Percentiles rank a stretch among this genome's conserved stretches.
phyloP scores from a whole-genome alignment of 1,140 invertebrate species.

The Drosophila parvula region DNA sequence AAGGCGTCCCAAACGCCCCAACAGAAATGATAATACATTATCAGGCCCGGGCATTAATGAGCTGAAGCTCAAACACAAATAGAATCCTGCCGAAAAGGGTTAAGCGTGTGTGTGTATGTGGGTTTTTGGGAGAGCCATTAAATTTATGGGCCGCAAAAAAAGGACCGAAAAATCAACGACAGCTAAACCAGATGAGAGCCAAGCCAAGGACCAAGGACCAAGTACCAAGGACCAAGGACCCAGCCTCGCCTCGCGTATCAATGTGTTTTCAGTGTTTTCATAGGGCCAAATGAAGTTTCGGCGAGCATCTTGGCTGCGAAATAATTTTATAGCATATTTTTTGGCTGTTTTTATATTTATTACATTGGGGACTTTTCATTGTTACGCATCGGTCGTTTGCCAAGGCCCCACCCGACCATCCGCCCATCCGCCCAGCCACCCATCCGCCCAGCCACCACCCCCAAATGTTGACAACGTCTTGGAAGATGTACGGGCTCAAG shows the following conservation, averaged over 20 bases:
- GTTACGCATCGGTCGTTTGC: slow-evolving; percentile 81
- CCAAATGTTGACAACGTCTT: slow-evolving; percentile 46
- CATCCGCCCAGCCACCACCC: slow-evolving; percentile 2
- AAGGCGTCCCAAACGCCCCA: slow-evolving; percentile 14
- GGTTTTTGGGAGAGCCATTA: slow-evolving; percentile 53
- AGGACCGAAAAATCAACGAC: slow-evolving; percentile 74
- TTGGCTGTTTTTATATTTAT: slow-evolving; percentile 84
- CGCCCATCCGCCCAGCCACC: slow-evolving; percentile 3
- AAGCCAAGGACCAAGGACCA: neutral
- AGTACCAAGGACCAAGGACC: slow-evolving; percentile 9
- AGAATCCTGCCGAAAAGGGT: slow-evolving; percentile 43
- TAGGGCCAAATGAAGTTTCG: slow-evolving; percentile 33
- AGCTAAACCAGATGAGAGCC: slow-evolving; percentile 50
- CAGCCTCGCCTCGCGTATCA: slow-evolving; percentile 26
- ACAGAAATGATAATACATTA: slow-evolving; percentile 66
- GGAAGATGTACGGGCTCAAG: slow-evolving; percentile 24
- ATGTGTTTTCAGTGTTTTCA: slow-evolving; percentile 18
- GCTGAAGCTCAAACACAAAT: slow-evolving; percentile 51
- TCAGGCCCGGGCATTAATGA: slow-evolving; percentile 68
- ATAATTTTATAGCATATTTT: slow-evolving; percentile 84
- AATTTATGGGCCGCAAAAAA: slow-evolving; percentile 77
- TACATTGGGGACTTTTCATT: slow-evolving; percentile 82
- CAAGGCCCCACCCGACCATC: slow-evolving; percentile 14
- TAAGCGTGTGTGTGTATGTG: slow-evolving; percentile 22
- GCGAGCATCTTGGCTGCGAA: slow-evolving; percentile 48